Evolutionary conservation across 2,113 vertebrate species (phyloP), one percentile per base, ranked within the genome.

Genomic region (Laterallus jamaicensis): DNA sequence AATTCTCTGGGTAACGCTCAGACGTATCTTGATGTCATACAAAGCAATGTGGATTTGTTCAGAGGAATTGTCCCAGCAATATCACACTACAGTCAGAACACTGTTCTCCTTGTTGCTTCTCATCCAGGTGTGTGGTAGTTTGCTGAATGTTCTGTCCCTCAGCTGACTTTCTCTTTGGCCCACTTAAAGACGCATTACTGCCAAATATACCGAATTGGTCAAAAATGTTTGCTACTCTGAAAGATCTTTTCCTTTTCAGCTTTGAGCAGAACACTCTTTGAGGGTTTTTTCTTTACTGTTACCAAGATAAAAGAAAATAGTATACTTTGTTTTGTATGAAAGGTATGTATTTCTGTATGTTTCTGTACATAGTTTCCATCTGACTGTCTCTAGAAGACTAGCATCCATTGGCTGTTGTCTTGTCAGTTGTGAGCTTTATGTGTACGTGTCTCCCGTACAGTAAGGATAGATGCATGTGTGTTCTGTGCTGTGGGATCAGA

Each of bases 11-110:
- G 98, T 70, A 97, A 97, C 18, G 98, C 98, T 95, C 98, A 99
- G 96, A 99, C 99, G 1, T 99, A 99, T 6, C 96, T 98, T 1
- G 98, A 98, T 35, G 98, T 99, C 60, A 97, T 99, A 35, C 99
- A 99, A 95, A 99, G 98, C 67, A 99, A 99, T 0, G 99, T 99
- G 80, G 98, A 99, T 81, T 93, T 99, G 93, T 99, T 99, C 96
- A 97, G 98, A 93, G 96, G 97, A 42, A 97, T 99, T 56, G 97
- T 99, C 76, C 99, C 99, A 28, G 95, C 88, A 55, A 86, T 99
- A 87, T 97, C 98, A 3, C 98, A 96, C 69, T 97, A 99, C 87
- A 99, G 98, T 95, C 99, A 98, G 35, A 95, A 96, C 2, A 91
- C 98, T 7, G 95, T 99, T 71, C 92, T 99, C 82, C 96, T 99